Evolutionary conservation across 1,140 invertebrate species (phyloP), one percentile per base, ranked within the genome.

Genomic region (Eubasilissa regina): DNA sequence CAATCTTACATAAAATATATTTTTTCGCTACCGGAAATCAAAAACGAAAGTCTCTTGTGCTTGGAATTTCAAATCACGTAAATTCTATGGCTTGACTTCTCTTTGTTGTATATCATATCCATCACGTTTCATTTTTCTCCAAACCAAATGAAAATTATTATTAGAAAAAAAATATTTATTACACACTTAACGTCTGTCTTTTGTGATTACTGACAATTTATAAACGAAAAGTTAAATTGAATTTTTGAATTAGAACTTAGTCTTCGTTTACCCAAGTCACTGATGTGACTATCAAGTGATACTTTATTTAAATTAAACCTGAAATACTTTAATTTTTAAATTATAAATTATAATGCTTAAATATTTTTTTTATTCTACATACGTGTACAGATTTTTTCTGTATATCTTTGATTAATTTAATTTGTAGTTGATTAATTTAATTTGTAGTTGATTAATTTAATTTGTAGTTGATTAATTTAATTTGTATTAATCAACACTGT

Each of bases 21-120:
- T 64, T 64, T 51, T 43, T 64, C n/a, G 60, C 60, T 15, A 17
- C 64, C 64, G 64, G 64, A 68, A 68, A 68, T 68, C 64, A 68
- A 68, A n/a, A 68, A 47, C 43, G 64, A 47, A 47, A 68, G 64
- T 48, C 44, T 68, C 60, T 68, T 68, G 64, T 68, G 64, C 44
- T 13, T 8, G 64, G 64, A 68, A 68, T 68, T 68, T 48, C 12
- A 44, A 47, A 68, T 68, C 44, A 19, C 35, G n/a, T 47, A 17
- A 68, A 17, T 48, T 68, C 44, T 47, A 68, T 17, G 45, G 64
- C 43, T 68, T 68, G 64, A 45, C 44, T 68, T 58, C 17, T 47
- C 64, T 68, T 68, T 68, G 64, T 68, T 48, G 64, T 45, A 21
- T 68, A 45, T 68, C 44, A 45, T 47, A 48, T 68, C 15, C 44